A percentile compares a stretch with the other conserved stretches of the same genome.
Evolutionary conservation across 1,140 invertebrate species (phyloP).

Genomic region (Acromyrmex echinatior): DNA sequence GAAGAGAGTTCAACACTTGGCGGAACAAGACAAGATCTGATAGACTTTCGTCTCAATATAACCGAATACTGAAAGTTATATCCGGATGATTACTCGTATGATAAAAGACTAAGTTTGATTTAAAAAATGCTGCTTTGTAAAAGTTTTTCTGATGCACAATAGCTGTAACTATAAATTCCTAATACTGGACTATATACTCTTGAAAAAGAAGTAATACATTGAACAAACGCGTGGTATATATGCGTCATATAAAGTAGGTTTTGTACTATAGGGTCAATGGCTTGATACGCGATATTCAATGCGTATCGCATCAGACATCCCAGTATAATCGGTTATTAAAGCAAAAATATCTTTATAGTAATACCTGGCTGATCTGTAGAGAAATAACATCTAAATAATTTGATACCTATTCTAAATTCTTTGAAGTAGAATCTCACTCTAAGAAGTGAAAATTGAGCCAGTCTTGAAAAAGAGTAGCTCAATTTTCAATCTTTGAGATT

Average conservation of each 20-base stretch:
- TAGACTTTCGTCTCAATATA: not conserved
- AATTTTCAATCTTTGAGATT: too few relatives aligned
- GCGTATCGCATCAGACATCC: slow-evolving; percentile 4
- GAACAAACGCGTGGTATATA: slow-evolving; percentile 15
- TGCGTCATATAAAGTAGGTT: slow-evolving; percentile 51
- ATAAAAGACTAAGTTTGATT: not conserved
- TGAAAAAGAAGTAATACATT: slow-evolving; percentile 41
- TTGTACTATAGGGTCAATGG: slow-evolving; percentile 44
- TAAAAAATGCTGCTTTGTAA: not conserved
- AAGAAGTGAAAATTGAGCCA: too few relatives aligned
- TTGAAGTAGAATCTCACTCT: too few relatives aligned
- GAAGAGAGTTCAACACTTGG: slow-evolving; percentile 8
- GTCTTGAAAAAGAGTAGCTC: too few relatives aligned
- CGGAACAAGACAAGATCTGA: not conserved
- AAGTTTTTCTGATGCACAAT: not conserved
- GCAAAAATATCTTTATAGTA: not conserved
- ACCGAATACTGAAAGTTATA: not conserved
- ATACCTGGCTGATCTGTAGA: not conserved
- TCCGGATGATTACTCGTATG: not conserved
- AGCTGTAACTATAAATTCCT: slow-evolving; percentile 22
- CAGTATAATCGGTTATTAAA: slow-evolving; percentile 1
- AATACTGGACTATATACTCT: slow-evolving; percentile 26
- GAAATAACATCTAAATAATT: not conserved
- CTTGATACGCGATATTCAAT: not conserved
- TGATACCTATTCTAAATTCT: not conserved